phyloP scores from a whole-genome alignment of 2,888 invertebrate genomes.

The Dolomedes plantarius region DNA sequence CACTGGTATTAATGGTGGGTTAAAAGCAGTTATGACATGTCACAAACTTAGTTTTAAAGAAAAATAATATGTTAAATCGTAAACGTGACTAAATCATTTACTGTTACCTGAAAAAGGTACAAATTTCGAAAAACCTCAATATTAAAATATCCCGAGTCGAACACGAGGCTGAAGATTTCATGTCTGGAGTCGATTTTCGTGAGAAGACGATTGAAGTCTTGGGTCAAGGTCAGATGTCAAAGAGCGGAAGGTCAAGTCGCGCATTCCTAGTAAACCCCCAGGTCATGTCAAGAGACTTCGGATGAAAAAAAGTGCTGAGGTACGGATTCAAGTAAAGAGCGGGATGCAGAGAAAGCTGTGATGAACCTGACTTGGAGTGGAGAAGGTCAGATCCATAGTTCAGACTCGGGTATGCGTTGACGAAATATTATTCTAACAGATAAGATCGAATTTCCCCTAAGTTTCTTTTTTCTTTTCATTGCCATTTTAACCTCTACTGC shows the following conservation, averaged over 20 bases:
- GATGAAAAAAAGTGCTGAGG: conserved; percentile 39
- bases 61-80: conserved; percentile 6
- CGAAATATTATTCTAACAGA: conserved; percentile 68
- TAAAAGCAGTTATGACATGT: conserved; percentile 21
- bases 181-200: conserved; percentile 56
- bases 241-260: conserved; percentile 62
- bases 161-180: conserved; percentile 42
- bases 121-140: conserved; percentile 55
- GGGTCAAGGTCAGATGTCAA: conserved; percentile 49
- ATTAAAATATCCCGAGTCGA: conserved; percentile 46
- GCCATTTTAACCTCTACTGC: conserved; percentile 64
- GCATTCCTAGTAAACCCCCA: conserved; percentile 66
- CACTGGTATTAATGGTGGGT: neutral
- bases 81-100: conserved; percentile 57
- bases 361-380: conserved; percentile 35
- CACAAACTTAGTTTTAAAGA: neutral
- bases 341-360: conserved; percentile 22
- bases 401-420: conserved; percentile 59
- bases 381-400: conserved; percentile 53
- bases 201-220: conserved; percentile 59
- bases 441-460: conserved; percentile 63
- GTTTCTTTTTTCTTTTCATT: conserved; percentile 43
- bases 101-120: conserved; percentile 32
- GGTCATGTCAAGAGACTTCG: conserved; percentile 67
- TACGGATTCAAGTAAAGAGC: conserved; percentile 27